Base-by-base conservation (phyloP, 92 coral and sea anemone genomes). In the Epizoanthus stellaris region DNA sequence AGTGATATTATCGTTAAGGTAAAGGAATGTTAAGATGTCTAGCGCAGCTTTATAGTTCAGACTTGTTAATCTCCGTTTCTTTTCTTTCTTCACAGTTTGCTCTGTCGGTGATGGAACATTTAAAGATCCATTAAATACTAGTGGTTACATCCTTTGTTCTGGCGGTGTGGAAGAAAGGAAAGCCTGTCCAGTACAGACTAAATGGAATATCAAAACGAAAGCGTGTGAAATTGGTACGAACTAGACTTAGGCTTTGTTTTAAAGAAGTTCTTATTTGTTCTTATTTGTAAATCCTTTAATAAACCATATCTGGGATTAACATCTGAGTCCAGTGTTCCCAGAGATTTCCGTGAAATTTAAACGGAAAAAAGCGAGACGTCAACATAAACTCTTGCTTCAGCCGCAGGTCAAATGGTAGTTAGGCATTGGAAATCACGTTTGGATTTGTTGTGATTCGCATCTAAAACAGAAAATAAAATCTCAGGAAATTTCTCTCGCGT, bases 191-290 rank as follows among this genome's bases (percentile, higher is more conserved):
- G 4, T 17, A 2, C 36, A 45, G 4, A 80, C 75, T 16, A 14
- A 23, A 40, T 94, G 98, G 98, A 84, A 83, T 30, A 90, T 73
- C 61, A 43, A 47, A 4, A 21, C 74, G 19, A 90, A 80, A 68
- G 12, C 42, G 6, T 94, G 98, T 88, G 40, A 75, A n/a, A 70
- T 76, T 82, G 97, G 97, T 93, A 80, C 59, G 86, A 6, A 34
- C 36, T 40, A 13, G 10, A 36, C 4, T 64, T 30, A 30, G 36
- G 36, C 36, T 1, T 30, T 30, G 36, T 30, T 30, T 30, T 30
- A 30, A 30, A 30, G 1, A 30, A 30, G 25, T 23, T 23, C 0
- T 23, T 23, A 23, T 2, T 30, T 30, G 36, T 30, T 30, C 36
- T 30, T 30, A 30, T 30, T 30, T 30, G 36, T 30, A 30, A 30